phyloP scores from a whole-genome alignment of 1,140 invertebrate species.

The Oscheius sp. region DNA sequence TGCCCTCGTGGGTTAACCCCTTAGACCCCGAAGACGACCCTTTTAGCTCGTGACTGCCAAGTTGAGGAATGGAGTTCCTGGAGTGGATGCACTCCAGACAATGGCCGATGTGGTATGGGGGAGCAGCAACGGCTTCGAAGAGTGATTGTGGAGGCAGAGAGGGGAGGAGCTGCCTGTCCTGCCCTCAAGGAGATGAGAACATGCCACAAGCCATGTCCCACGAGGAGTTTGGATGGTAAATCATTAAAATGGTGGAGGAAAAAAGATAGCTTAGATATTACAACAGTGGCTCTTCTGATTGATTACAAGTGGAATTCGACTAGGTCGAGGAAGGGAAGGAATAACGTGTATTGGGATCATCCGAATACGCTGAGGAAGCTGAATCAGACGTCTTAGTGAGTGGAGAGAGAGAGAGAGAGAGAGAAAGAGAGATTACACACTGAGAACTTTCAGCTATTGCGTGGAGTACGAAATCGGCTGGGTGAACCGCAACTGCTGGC shows the following conservation, averaged over 20 bases:
- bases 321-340: slow-evolving; percentile 15
- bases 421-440: no score
- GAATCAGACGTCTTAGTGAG: slow-evolving; percentile 30
- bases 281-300: slow-evolving; percentile 48
- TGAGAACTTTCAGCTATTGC: slow-evolving; percentile 48
- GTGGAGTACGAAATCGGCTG: slow-evolving; percentile 49
- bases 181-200: slow-evolving; percentile 38
- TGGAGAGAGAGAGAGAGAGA: no score
- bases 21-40: no score
- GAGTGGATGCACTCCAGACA: slow-evolving; percentile 38
- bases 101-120: slow-evolving; percentile 41
- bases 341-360: slow-evolving; percentile 33
- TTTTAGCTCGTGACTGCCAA: slow-evolving; percentile 44
- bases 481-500: slow-evolving; percentile 50
- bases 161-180: slow-evolving; percentile 41
- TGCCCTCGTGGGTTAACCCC: slow-evolving; percentile 37
- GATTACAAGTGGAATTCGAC: slow-evolving; percentile 49
- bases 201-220: slow-evolving; percentile 43
- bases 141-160: slow-evolving; percentile 27
- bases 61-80: slow-evolving; percentile 43
- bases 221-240: slow-evolving; percentile 5
- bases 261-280: slow-evolving; percentile 42
- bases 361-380: slow-evolving; percentile 32
- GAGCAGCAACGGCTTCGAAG: slow-evolving; percentile 34
- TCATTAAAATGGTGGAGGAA: slow-evolving; percentile 12